Evolutionary conservation across 2,888 invertebrate species (phyloP).

Genomic region (Eumacrocentrus americanus): DNA sequence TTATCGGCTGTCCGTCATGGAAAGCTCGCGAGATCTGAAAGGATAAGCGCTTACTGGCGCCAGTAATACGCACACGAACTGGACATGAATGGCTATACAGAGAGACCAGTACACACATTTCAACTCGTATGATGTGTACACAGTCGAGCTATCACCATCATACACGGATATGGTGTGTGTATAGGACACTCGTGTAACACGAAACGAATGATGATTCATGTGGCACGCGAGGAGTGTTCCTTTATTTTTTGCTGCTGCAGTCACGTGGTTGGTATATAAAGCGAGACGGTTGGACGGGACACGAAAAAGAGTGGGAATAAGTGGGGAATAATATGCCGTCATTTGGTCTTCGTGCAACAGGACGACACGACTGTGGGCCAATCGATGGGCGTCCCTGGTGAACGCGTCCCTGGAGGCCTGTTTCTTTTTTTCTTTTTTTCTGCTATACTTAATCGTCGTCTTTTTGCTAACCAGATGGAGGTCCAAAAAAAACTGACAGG

Average conservation of each 20-base stretch:
- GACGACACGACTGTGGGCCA: slow-evolving; percentile 41
- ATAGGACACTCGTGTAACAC: slow-evolving; percentile 45
- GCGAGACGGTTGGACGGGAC: slow-evolving; percentile 19
- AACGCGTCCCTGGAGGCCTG: slow-evolving; percentile 28
- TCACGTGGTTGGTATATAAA: slow-evolving; percentile 33
- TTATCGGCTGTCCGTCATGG: slow-evolving; percentile 52
- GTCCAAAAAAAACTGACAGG: not conserved
- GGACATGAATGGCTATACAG: not conserved
- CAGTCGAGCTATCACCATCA: slow-evolving; percentile 1
- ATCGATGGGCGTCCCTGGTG: slow-evolving; percentile 37
- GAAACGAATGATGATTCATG: slow-evolving; percentile 59
- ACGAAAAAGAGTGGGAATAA: slow-evolving; percentile 36
- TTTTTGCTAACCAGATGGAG: too few species aligned
- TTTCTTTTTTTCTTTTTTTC: slow-evolving; percentile 36
- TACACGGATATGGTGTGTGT: not conserved
- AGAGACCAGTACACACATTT: not conserved
- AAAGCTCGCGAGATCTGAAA: slow-evolving; percentile 41
- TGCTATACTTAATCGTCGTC: too few species aligned
- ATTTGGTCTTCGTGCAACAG: slow-evolving; percentile 54
- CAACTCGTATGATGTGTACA: not conserved
- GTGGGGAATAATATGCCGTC: slow-evolving; percentile 54
- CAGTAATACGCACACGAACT: slow-evolving; percentile 3
- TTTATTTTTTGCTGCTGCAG: slow-evolving; percentile 45
- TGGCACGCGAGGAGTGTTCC: slow-evolving; percentile 54
- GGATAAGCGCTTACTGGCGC: slow-evolving; percentile 21